Evolutionary conservation across 2,113 vertebrate species (phyloP).

Genomic region (Tachysurus vachellii): DNA sequence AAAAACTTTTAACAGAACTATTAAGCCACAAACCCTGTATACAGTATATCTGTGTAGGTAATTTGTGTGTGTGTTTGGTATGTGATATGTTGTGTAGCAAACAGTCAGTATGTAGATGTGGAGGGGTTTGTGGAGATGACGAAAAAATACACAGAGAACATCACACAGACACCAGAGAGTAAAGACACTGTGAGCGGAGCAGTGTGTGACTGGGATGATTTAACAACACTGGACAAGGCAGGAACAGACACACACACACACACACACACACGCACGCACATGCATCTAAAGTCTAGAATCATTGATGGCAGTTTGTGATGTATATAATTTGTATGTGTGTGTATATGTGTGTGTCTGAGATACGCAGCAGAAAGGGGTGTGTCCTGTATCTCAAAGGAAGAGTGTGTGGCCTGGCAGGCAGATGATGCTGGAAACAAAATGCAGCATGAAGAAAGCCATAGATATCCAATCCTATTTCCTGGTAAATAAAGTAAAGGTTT

Average conservation of each 20-base stretch:
- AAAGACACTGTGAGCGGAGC: conserved; percentile 63
- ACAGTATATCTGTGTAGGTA: not conserved
- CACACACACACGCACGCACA: not conserved
- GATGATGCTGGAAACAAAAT: conserved; percentile 61
- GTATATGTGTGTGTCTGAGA: conserved; percentile 38
- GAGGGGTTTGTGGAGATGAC: conserved; percentile 97
- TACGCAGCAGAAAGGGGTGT: conserved; percentile 45
- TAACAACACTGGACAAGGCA: not conserved
- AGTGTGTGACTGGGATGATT: conserved; percentile 47
- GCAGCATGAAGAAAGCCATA: conserved; percentile 66
- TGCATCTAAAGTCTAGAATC: not conserved
- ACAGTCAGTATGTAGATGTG: conserved; percentile 81
- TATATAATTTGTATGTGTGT: conserved; percentile 1
- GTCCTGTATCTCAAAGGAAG: conserved; percentile 50
- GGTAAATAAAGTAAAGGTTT: conserved; percentile 35
- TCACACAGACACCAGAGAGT: conserved; percentile 71
- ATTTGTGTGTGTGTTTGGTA: not conserved
- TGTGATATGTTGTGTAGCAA: conserved; percentile 58
- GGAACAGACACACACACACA: not conserved
- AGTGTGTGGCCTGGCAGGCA: conserved; percentile 63
- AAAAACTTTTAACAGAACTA: not conserved
- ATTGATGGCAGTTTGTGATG: not conserved
- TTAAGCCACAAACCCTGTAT: not conserved
- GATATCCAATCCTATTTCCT: conserved; percentile 66
- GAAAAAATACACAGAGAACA: conserved; percentile 88